A percentile compares a stretch with the other conserved stretches of the same genome.
These are phyloP conservation scores for Hipposideros armiger DNA, from an alignment of 2,113 vertebrate genomes.

Conservation along the genomic window DNA sequence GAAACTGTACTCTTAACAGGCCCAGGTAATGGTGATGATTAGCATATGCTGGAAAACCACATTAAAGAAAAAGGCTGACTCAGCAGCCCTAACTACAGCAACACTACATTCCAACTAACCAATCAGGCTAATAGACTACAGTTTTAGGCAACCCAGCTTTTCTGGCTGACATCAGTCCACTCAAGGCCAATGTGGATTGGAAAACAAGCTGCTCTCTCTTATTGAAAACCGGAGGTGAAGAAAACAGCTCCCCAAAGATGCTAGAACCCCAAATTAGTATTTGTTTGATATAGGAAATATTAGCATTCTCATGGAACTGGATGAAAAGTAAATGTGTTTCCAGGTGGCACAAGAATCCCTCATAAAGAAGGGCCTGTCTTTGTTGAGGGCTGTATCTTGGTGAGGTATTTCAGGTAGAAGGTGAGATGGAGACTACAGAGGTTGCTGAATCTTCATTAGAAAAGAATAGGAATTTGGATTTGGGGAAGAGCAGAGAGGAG, in stretches of 20 bases:
- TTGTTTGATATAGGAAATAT: not conserved
- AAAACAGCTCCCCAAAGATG: not conserved
- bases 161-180: not conserved
- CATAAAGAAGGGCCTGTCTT: not conserved
- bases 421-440: not conserved
- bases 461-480: not conserved
- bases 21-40: not conserved
- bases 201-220: not conserved
- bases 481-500: not conserved
- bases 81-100: not conserved
- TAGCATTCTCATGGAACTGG: not conserved
- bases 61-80: not conserved
- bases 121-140: not conserved
- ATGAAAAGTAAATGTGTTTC: not conserved
- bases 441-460: not conserved
- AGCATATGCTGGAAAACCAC: not conserved
- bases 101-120: not conserved
- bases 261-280: not conserved
- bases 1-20: constrained; percentile 4
- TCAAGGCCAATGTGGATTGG: not conserved
- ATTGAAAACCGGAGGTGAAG: not conserved
- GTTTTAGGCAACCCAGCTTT: constrained; percentile 30
- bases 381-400: not conserved
- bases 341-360: not conserved
- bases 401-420: not conserved